phyloP scores from a whole-genome alignment of 2,888 invertebrate species.

The Agrotis exclamationis region DNA sequence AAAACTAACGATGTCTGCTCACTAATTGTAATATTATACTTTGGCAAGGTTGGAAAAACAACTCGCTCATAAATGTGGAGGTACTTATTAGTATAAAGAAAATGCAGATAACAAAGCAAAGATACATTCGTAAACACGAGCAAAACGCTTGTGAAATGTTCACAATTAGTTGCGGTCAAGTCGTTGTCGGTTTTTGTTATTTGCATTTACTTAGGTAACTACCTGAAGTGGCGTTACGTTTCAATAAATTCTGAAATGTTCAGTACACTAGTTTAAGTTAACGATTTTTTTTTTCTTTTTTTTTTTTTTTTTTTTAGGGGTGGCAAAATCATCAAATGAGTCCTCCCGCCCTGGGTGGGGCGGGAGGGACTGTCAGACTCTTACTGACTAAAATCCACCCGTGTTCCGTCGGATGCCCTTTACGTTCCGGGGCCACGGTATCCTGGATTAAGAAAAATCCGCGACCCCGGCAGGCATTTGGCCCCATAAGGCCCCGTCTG shows the following conservation, averaged over 20 bases:
- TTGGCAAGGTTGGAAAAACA: conserved; percentile 63
- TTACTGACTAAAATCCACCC: too few species aligned
- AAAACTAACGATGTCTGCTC: conserved; percentile 48
- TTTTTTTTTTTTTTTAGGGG: too few species aligned
- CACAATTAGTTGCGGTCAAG: conserved; percentile 61
- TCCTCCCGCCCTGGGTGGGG: too few species aligned
- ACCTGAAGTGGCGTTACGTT: conserved; percentile 32
- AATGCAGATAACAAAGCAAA: conserved; percentile 48
- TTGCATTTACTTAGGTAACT: conserved; percentile 45
- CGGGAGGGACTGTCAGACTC: too few species aligned
- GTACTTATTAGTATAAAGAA: conserved; percentile 32
- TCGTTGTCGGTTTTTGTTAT: conserved; percentile 51
- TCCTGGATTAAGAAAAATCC: too few species aligned
- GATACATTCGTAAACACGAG: conserved; percentile 52
- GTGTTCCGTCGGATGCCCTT: too few species aligned
- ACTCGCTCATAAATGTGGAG: conserved; percentile 28
- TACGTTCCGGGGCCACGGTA: too few species aligned
- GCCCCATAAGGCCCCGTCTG: too few species aligned
- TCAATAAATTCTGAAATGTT: conserved; percentile 41
- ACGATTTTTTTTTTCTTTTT: too few species aligned
- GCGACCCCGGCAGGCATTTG: too few species aligned
- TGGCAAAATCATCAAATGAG: too few species aligned
- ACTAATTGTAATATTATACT: conserved; percentile 58
- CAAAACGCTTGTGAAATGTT: conserved; percentile 60
- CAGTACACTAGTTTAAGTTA: conserved; percentile 11